Base-by-base conservation (phyloP, 2,888 invertebrate species). In the Drosophila aldrichi region DNA sequence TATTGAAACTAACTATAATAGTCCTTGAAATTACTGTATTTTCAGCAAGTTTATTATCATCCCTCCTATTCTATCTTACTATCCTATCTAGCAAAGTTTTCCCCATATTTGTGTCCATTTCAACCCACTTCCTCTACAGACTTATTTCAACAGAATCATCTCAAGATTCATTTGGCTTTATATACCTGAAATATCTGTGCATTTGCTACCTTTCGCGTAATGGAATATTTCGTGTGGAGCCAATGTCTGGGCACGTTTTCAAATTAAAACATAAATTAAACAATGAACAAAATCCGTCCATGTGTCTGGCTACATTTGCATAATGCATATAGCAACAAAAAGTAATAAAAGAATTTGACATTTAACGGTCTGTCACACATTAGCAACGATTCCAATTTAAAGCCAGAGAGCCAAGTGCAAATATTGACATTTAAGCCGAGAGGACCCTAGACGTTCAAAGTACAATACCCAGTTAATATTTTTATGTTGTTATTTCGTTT, bases 351-450 rank as follows among this genome's bases (percentile, higher is more conserved):
- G 46, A 25, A 25, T 25, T 59, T 44, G 52, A 38, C 41, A 43
- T 48, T 58, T 61, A 61, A 64, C 22, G 3, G 54, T 34, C 43
- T 54, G 12, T 32, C 36, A 46, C 8, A 67, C 0, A 41, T 51
- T 69, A 49, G 32, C 49, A 38, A 0, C 22, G 55, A 56, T 29
- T 40, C 25, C 12, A 34, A 22, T 18, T 34, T 18, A 60, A 71
- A 54, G 44, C 29, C 20, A 49, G 16, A 48, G 16, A 61, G 49
- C 46, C 56, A 49, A 69, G 22, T 74, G 71, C 70, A 74, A 52
- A 46, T 62, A 52, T 80, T 82, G 83, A 78, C 86, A 77, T 86
- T 83, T 80, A 69, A 74, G 18, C 52, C 12, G 3, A 18, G 32
- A 38, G 25, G 22, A 34, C 29, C 16, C 61, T 46, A 79, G 85